Conservation (phyloP, 2,797 vertebrate genomes). For the Diplodus puntazzo region DNA sequence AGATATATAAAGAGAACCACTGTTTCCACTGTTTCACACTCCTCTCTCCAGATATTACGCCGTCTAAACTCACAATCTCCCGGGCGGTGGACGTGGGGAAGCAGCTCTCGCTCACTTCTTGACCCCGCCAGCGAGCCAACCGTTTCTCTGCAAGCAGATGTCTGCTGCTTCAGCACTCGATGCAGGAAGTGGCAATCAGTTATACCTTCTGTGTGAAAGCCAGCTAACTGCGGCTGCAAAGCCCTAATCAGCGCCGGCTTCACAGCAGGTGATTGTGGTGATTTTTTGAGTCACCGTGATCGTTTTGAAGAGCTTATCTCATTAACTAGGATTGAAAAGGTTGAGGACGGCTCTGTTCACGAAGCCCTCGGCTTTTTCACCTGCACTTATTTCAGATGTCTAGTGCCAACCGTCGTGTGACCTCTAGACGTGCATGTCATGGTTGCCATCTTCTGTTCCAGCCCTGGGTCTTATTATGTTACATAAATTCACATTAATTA, state of each 20-base stretch:
- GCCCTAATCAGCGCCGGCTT: neutral
- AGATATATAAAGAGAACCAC: conserved; percentile 66
- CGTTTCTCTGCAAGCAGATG: conserved; percentile 44
- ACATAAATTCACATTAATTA: neutral
- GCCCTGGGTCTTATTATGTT: neutral
- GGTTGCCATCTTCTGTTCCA: conserved; percentile 9
- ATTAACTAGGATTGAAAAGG: conserved; percentile 6
- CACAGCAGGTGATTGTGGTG: neutral
- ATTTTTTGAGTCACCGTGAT: neutral
- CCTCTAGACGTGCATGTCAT: conserved; percentile 7
- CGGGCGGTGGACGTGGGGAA: conserved; percentile 53
- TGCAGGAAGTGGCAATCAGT: neutral
- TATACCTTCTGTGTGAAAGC: neutral
- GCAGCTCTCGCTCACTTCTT: conserved; percentile 44
- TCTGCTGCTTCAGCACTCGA: conserved; percentile 10
- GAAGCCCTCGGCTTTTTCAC: conserved; percentile 20
- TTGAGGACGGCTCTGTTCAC: neutral
- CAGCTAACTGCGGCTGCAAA: neutral
- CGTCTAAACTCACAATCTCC: conserved; percentile 30
- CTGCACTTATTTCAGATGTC: conserved; percentile 17
- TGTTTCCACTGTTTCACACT: conserved; percentile 61
- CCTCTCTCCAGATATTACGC: conserved; percentile 53
- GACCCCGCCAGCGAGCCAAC: conserved; percentile 44
- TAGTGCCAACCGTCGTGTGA: neutral
- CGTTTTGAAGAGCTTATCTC: neutral